These are phyloP conservation scores for Apodemus speciosus DNA, from an alignment of 2,113 vertebrate genomes.

Conservation along the genomic window DNA sequence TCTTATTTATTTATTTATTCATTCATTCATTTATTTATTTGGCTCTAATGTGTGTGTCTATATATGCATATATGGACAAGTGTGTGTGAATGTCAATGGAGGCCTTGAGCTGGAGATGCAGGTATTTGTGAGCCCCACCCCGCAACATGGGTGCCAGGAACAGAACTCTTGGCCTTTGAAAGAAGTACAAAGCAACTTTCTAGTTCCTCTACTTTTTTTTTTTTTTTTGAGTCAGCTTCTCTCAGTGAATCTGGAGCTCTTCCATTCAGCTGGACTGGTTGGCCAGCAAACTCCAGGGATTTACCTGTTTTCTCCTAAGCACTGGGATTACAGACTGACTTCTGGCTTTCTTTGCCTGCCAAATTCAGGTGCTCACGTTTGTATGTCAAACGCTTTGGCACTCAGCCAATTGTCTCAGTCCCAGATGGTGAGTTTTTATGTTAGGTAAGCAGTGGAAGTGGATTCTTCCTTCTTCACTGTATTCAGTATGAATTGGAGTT, in stretches of 20 bases:
- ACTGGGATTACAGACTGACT: neutral
- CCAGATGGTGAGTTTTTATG: neutral
- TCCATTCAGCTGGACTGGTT: neutral
- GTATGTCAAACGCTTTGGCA: neutral
- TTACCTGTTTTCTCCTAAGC: neutral
- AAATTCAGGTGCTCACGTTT: neutral
- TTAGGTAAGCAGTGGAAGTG: neutral
- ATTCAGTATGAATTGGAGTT: conserved; percentile 23
- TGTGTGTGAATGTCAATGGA: neutral
- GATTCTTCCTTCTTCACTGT: conserved; percentile 21
- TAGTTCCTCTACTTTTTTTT: neutral
- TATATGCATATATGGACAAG: neutral
- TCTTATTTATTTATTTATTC: no score
- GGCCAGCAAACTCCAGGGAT: neutral
- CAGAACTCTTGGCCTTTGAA: neutral
- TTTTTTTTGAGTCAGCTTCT: neutral
- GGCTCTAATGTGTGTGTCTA: neutral
- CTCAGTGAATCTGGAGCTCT: neutral
- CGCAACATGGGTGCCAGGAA: no score
- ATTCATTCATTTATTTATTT: neutral
- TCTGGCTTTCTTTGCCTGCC: neutral
- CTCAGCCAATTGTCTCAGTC: no score
- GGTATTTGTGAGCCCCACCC: neutral
- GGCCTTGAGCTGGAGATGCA: neutral
- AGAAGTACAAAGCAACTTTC: neutral